Conservation (phyloP, 2,888 invertebrate species). For the Hydrotaea cyrtoneurina region DNA sequence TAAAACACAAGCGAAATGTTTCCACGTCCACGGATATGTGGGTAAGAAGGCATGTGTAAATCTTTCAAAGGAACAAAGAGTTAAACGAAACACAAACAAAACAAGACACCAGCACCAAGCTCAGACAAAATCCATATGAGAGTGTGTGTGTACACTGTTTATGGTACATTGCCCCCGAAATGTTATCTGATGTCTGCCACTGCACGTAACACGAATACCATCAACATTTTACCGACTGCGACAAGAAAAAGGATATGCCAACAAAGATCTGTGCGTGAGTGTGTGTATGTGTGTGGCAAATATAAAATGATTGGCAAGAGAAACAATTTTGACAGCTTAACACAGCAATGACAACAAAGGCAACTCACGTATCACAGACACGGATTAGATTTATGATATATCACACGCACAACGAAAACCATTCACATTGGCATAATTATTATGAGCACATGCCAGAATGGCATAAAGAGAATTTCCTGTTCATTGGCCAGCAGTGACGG, state of each 20-base stretch:
- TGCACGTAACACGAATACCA: background rate
- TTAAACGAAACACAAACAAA: too few relatives aligned
- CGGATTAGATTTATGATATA: slow-evolving; percentile 5
- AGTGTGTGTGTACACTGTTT: slow-evolving; percentile 13
- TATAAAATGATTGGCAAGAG: slow-evolving; percentile 21
- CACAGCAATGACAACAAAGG: background rate
- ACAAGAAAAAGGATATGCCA: background rate
- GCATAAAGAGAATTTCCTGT: background rate
- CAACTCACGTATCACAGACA: background rate
- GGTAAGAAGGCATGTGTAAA: background rate
- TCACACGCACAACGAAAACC: background rate
- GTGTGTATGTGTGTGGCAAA: background rate
- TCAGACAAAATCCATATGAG: too few relatives aligned
- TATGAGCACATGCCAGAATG: background rate
- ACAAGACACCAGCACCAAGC: too few relatives aligned
- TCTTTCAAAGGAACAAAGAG: background rate
- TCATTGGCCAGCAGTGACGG: background rate
- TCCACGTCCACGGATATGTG: background rate
- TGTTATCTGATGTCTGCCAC: slow-evolving; percentile 14
- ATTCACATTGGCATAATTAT: background rate
- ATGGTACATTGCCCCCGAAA: slow-evolving; percentile 25
- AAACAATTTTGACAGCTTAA: slow-evolving; percentile 17
- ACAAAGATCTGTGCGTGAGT: slow-evolving; percentile 6
- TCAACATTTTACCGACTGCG: slow-evolving; percentile 4
- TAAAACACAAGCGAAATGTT: slow-evolving; percentile 6